Evolutionary conservation across 2,797 vertebrate species (phyloP).

Genomic region (Threskiornis aethiopicus): DNA sequence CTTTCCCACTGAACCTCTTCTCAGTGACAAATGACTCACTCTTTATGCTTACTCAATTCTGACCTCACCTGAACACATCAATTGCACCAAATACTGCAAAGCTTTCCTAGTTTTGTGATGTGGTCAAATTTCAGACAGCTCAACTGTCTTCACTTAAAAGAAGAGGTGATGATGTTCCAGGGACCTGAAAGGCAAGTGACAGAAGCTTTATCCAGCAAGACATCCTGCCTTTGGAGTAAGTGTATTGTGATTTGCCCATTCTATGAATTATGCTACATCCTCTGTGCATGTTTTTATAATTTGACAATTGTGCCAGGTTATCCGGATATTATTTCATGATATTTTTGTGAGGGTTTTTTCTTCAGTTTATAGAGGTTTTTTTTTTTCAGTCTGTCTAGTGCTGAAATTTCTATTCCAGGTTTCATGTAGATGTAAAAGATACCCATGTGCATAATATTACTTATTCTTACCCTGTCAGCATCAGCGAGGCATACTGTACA

Average conservation of each 20-base stretch:
- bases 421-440: background rate
- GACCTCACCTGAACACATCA: conserved; percentile 55
- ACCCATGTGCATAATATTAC: background rate
- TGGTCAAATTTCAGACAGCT: conserved; percentile 41
- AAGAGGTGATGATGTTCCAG: background rate
- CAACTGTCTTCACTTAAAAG: conserved; percentile 6
- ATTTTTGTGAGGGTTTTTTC: background rate
- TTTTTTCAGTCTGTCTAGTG: background rate
- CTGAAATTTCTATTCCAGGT: conserved; percentile 4
- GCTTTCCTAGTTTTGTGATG: conserved; percentile 41
- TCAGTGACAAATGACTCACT: conserved; percentile 50
- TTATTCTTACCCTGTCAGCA: conserved; percentile 10
- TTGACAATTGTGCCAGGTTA: background rate
- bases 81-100: background rate
- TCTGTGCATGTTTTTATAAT: conserved; percentile 12
- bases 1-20: conserved; percentile 40
- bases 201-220: background rate
- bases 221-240: background rate
- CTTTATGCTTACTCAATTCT: conserved; percentile 5
- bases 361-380: background rate
- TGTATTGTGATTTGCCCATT: background rate
- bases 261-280: background rate
- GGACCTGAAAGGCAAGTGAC: background rate
- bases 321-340: background rate
- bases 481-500: background rate